Conservation (phyloP, 37 sponge, comb jelly and placozoan genomes). For the Chondrosia reniformis region DNA sequence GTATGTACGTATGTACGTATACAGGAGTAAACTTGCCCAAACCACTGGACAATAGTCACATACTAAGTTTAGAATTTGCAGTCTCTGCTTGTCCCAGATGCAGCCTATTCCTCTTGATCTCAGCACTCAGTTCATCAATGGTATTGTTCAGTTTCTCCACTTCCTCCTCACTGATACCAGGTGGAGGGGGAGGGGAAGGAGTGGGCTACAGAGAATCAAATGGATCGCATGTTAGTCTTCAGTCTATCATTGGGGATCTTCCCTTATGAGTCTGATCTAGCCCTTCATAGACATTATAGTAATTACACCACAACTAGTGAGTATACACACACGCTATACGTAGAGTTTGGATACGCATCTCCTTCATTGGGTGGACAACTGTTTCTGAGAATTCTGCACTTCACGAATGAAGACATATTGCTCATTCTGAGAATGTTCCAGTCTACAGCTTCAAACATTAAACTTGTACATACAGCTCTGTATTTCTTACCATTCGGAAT, state of each 20-base stretch:
- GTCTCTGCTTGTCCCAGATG: constrained; percentile 44
- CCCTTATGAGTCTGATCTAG: too few species aligned
- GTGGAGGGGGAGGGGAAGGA: constrained; percentile 28
- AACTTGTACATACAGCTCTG: background rate
- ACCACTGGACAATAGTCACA: background rate
- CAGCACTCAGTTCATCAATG: constrained; percentile 38
- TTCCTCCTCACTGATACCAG: constrained; percentile 53
- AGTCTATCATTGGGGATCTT: background rate
- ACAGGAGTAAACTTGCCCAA: too few species aligned
- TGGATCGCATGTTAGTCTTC: background rate
- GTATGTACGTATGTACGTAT: background rate
- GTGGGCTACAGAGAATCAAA: constrained; percentile 11
- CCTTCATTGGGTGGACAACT: too few species aligned
- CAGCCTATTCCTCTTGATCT: constrained; percentile 6
- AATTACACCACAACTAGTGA: too few species aligned
- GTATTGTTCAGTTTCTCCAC: constrained; percentile 24
- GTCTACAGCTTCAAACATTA: too few species aligned
- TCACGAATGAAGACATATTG: too few species aligned
- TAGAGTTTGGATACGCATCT: too few species aligned
- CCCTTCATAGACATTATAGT: too few species aligned
- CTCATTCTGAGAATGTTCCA: too few species aligned
- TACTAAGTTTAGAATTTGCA: constrained; percentile 38
- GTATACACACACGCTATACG: too few species aligned
- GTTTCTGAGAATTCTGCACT: too few species aligned
- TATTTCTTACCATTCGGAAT: background rate